A percentile compares a stretch with the other conserved stretches of the same genome.
Conservation (phyloP, 2,113 vertebrate species). For the Pristiophorus japonicus region DNA sequence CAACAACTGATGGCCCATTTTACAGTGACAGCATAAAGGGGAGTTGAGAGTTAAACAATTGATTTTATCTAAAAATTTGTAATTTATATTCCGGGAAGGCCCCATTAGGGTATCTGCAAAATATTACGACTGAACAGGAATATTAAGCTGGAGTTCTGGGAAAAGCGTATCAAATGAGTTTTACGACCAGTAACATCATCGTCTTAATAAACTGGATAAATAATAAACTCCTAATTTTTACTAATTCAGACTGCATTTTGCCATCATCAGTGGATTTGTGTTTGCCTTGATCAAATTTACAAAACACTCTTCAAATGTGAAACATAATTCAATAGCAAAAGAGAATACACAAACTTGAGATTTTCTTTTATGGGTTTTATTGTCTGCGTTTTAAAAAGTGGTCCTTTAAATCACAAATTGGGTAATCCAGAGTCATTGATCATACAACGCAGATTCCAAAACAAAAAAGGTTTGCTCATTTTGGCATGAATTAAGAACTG, state of each 20-base stretch:
- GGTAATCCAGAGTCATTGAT: neutral
- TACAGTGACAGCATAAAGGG: too few species aligned
- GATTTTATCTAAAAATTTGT: neutral
- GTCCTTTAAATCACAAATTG: neutral
- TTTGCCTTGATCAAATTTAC: constrained; percentile 5
- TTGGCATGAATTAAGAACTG: constrained; percentile 3
- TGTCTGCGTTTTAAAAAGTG: neutral
- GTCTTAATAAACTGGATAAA: neutral
- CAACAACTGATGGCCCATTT: neutral
- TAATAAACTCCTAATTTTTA: neutral
- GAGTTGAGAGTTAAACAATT: neutral
- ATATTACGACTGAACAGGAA: neutral
- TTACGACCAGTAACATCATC: neutral
- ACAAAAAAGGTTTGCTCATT: constrained; percentile 28
- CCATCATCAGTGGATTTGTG: neutral
- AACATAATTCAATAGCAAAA: neutral
- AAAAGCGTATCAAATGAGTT: neutral
- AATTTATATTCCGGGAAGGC: neutral
- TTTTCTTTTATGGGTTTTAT: neutral
- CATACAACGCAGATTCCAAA: neutral
- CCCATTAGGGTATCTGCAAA: neutral
- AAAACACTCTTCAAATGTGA: neutral
- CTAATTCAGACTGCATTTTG: neutral
- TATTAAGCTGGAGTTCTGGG: neutral
- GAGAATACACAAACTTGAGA: neutral